Evolutionary conservation across 2,797 vertebrate species (phyloP), one percentile per base, ranked within the genome.

Genomic region (Aplochiton taeniatus): DNA sequence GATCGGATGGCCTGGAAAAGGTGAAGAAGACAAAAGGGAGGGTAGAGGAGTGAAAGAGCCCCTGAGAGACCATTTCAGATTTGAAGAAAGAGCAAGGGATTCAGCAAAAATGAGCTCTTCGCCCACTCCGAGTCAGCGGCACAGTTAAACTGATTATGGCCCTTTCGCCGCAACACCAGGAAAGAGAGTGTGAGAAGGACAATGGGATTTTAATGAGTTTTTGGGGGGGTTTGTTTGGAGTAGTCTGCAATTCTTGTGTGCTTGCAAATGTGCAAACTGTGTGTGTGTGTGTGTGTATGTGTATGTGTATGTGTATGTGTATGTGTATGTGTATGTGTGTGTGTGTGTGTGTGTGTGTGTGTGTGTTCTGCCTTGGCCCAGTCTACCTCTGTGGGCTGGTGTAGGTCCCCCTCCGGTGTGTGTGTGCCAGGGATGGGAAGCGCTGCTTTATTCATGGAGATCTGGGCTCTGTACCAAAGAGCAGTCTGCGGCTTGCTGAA

Each of bases 381-480:
- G 48, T 61, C 51, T 69, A 55, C 58, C 68, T 31, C 63, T 77
- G 52, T 60, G 62, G 61, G 57, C 54, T 67, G 61, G 41, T 79
- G 54, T 66, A 9, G 74, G 72, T 73, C 69, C 47, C 63, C 72
- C 79, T 84, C 54, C 68, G 56, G 66, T 43, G 46, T 13, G 8
- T 42, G 63, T 73, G 47, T 48, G 70, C 72, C 76, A 78, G 77
- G 56, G 58, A 75, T 76, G 51, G 20, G 51, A 66, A 43, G n/a
- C 71, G 59, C 75, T 81, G 75, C 74, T 88, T 86, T 87, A 85
- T 87, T 85, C 77, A 87, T 85, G 54, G 68, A 57, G 64, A 75
- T 49, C 46, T 70, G 76, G 72, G 63, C 31, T 31, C 31, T 6
- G 31, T 64, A 51, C 60, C 31, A 7, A n/a, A 78, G 75, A 69